Evolutionary conservation across 2,888 invertebrate species (phyloP), one percentile per base, ranked within the genome.

Genomic region (Tupiocoris notatus): DNA sequence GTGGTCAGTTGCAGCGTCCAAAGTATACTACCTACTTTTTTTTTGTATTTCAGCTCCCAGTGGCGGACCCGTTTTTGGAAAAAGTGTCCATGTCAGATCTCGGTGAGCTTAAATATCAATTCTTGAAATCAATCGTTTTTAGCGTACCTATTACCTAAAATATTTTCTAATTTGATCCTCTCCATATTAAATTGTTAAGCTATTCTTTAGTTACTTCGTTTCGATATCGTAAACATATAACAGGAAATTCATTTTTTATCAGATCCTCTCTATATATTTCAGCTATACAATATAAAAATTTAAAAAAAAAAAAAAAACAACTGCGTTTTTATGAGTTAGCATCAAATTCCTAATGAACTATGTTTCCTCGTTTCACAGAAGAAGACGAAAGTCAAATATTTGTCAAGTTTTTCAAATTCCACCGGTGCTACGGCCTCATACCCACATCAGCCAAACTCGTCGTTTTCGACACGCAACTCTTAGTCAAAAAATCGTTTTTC

Each of bases 351-450:
- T 0, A 9, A 0, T 62, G 18, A 61, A 1, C 6, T 61, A 61
- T 9, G 3, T 61, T n/a, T n/a, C n/a, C n/a, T 76, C 81, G 80
- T 83, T 82, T 82, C 82, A 80, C 91, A 96, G 96, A 95, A 88
- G 95, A 96, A 85, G 96, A 97, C 87, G 96, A 96, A 86, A 94
- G 95, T 83, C 95, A 96, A 87, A 96, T 97, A 84, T 96, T 95
- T 86, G 95, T 96, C 82, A 97, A 97, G 86, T 99, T 99, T 89
- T 98, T 99, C 91, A 95, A 96, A 86, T 98, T 97, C 86, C 98
- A 99, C 89, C 97, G 96, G 86, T 98, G 98, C 86, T 99, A 99
- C 87, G 99, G 99, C 88, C 90, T 99, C 86, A 98, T 99, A 84
- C 99, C 99, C 79, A 98, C 97, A 78, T 98, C 98, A 83, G 97